These are phyloP conservation scores for Orchesellides sinensis DNA, from an alignment of 2,888 invertebrate genomes.

Conservation along the genomic window DNA sequence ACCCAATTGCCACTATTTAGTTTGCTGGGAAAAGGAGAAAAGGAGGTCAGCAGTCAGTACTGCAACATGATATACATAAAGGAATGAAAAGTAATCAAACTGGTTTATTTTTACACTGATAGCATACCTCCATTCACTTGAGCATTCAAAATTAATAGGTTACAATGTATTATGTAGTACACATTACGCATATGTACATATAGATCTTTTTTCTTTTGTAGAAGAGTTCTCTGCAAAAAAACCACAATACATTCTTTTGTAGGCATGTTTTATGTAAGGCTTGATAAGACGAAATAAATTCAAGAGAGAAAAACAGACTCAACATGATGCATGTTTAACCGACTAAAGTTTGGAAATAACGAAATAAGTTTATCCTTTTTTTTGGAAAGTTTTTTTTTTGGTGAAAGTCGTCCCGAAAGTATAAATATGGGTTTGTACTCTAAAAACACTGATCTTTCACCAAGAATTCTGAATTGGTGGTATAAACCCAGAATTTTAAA, in stretches of 20 bases:
- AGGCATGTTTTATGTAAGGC: not conserved
- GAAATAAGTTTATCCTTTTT: not conserved
- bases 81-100: slow-evolving; percentile 6
- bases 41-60: slow-evolving; percentile 35
- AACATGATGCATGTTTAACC: not conserved
- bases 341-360: not conserved
- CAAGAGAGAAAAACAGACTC: too few species aligned
- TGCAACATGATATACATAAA: not conserved
- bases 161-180: not conserved
- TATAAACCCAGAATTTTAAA: not conserved
- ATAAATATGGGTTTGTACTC: not conserved
- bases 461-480: not conserved
- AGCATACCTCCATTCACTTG: not conserved
- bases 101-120: slow-evolving; percentile 47
- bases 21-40: slow-evolving; percentile 12
- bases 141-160: too few species aligned
- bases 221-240: not conserved
- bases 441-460: not conserved
- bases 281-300: not conserved
- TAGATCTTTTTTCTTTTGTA: not conserved
- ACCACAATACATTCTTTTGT: too few species aligned
- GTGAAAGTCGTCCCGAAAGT: not conserved
- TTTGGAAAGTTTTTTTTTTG: not conserved
- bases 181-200: not conserved
- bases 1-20: not conserved